Evolutionary conservation across 2,113 vertebrate species (phyloP).

Genomic region (Spea bombifrons): DNA sequence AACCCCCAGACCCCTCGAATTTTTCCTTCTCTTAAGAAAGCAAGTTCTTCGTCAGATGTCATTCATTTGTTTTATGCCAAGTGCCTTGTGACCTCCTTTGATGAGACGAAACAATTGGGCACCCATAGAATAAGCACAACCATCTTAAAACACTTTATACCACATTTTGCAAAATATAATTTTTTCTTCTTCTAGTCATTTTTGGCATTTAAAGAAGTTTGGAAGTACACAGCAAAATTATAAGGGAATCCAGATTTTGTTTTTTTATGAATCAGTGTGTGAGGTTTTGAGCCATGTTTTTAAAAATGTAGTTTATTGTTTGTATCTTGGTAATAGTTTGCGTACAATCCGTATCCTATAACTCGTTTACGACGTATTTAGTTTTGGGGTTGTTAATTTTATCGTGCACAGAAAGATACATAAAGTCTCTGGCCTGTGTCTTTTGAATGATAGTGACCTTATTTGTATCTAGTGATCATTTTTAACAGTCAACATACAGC

Average conservation of each 20-base stretch:
- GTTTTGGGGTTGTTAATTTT: no score
- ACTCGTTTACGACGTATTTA: no score
- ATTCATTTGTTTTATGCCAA: background rate
- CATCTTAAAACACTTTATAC: background rate
- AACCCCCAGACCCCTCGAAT: conserved; percentile 8
- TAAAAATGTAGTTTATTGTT: no score
- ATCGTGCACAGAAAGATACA: no score
- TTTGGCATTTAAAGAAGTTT: background rate
- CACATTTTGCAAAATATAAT: background rate
- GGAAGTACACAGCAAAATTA: background rate
- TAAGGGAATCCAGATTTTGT: background rate
- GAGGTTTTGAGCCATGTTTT: background rate
- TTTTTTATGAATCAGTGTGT: background rate
- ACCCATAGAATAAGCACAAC: background rate
- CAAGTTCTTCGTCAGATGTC: background rate
- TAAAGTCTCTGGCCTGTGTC: no score
- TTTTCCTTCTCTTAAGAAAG: conserved; percentile 16
- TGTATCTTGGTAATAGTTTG: no score
- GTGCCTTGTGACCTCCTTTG: background rate
- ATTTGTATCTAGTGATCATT: no score
- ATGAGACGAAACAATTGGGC: background rate
- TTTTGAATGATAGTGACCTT: no score
- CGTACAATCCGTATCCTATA: no score
- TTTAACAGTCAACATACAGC: no score
- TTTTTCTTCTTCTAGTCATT: background rate